Conservation (phyloP, 2,888 invertebrate genomes). For the Hedya salicella region DNA sequence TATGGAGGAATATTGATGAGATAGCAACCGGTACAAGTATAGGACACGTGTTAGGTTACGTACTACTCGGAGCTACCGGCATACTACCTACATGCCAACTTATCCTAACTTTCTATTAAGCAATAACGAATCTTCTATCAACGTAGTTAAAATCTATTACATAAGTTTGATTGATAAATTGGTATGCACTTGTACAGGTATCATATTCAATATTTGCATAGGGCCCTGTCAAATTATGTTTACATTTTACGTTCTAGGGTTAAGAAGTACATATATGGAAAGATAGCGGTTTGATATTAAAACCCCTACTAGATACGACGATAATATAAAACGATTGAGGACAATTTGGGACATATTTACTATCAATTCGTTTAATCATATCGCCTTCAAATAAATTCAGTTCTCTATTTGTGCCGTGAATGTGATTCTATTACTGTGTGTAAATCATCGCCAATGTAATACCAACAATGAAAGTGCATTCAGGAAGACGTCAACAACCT, state of each 20-base stretch:
- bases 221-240: constrained; percentile 49
- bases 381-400: not conserved
- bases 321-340: not conserved
- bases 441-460: constrained; percentile 1
- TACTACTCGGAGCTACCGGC: constrained; percentile 29
- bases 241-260: constrained; percentile 48
- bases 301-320: not conserved
- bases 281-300: constrained; percentile 40
- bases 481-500: constrained; percentile 4
- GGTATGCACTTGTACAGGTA: constrained; percentile 5
- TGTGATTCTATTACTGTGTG: not conserved
- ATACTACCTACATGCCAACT: constrained; percentile 10
- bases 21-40: constrained; percentile 33
- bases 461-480: constrained; percentile 24
- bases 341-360: too few species aligned
- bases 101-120: not conserved
- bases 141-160: not conserved
- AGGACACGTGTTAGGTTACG: constrained; percentile 29
- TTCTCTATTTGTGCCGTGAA: not conserved
- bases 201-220: constrained; percentile 36
- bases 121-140: constrained; percentile 1
- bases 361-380: too few species aligned
- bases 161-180: not conserved
- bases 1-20: constrained; percentile 39
- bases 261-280: constrained; percentile 44